Percentiles rank a stretch among this genome's conserved stretches.
These are phyloP conservation scores for Thyatira batis DNA, from an alignment of 2,888 invertebrate species.

Conservation along the genomic window DNA sequence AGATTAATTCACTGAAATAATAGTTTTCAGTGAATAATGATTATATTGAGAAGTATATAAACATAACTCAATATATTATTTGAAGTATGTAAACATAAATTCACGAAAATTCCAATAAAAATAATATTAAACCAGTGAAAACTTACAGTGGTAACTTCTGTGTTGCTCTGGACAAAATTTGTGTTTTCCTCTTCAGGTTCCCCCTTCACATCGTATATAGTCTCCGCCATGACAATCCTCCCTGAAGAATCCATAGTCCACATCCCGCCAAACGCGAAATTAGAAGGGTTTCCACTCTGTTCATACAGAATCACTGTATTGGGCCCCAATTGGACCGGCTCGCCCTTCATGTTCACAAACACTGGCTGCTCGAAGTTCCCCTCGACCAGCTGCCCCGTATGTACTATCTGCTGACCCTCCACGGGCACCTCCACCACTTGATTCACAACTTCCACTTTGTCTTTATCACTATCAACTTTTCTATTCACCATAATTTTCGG, in stretches of 20 bases:
- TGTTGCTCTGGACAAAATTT: constrained; percentile 68
- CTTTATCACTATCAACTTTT: constrained; percentile 63
- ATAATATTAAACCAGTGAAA: constrained; percentile 11
- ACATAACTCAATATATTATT: no score
- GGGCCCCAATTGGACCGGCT: constrained; percentile 75
- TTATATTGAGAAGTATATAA: no score
- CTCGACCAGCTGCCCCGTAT: constrained; percentile 73
- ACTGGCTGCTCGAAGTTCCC: constrained; percentile 78
- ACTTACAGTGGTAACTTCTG: constrained; percentile 71
- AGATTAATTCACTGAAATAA: no score
- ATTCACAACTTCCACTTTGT: constrained; percentile 69
- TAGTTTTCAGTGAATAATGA: no score
- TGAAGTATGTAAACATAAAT: background rate
- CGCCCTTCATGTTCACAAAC: constrained; percentile 78
- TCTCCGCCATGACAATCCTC: constrained; percentile 78
- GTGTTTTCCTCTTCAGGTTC: constrained; percentile 72
- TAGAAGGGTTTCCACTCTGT: constrained; percentile 74
- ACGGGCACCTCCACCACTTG: constrained; percentile 76
- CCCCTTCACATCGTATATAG: constrained; percentile 77
- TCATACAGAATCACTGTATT: constrained; percentile 78
- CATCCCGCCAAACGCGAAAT: constrained; percentile 77
- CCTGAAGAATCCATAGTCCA: constrained; percentile 78
- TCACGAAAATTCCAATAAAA: constrained; percentile 1
- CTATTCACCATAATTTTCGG: constrained; percentile 67
- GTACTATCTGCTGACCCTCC: constrained; percentile 75